These are phyloP conservation scores for Pristionchus fissidentatus DNA, from an alignment of 2,888 invertebrate genomes.

Conservation along the genomic window DNA sequence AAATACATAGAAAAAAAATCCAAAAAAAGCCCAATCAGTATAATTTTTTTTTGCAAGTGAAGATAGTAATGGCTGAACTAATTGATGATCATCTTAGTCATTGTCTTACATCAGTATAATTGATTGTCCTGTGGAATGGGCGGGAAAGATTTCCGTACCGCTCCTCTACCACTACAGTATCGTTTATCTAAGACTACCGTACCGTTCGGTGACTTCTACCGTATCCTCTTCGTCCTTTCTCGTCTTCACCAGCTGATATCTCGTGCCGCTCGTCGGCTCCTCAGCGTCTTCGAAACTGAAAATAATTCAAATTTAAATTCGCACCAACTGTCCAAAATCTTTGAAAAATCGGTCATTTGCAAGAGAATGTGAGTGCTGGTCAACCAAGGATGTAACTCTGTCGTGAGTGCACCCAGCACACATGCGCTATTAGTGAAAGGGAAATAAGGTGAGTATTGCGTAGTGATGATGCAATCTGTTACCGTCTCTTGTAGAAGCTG, in stretches of 20 bases:
- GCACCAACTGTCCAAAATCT: background rate
- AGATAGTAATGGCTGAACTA: too few relatives aligned
- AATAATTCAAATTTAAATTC: background rate
- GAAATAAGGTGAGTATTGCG: background rate
- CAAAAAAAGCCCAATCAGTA: too few relatives aligned
- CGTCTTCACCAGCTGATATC: conserved; percentile 64
- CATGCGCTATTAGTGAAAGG: conserved; percentile 9
- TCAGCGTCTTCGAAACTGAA: conserved; percentile 60
- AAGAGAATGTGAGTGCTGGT: background rate
- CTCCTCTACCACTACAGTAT: too few relatives aligned
- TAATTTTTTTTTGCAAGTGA: too few relatives aligned
- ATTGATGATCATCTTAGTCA: too few relatives aligned
- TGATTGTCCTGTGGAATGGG: too few relatives aligned
- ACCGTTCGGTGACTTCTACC: background rate
- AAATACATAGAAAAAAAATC: too few relatives aligned
- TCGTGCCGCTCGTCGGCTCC: conserved; percentile 56
- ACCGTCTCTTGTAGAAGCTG: conserved; percentile 69
- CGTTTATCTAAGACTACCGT: background rate
- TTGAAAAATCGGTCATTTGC: background rate
- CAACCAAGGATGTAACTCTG: conserved; percentile 38
- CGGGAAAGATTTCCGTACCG: too few relatives aligned
- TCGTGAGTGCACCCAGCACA: background rate
- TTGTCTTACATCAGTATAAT: too few relatives aligned
- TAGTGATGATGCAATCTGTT: conserved; percentile 47
- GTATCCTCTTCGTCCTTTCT: conserved; percentile 49